Base-by-base conservation (phyloP, 2,888 invertebrate species). In the Tinea pellionella region DNA sequence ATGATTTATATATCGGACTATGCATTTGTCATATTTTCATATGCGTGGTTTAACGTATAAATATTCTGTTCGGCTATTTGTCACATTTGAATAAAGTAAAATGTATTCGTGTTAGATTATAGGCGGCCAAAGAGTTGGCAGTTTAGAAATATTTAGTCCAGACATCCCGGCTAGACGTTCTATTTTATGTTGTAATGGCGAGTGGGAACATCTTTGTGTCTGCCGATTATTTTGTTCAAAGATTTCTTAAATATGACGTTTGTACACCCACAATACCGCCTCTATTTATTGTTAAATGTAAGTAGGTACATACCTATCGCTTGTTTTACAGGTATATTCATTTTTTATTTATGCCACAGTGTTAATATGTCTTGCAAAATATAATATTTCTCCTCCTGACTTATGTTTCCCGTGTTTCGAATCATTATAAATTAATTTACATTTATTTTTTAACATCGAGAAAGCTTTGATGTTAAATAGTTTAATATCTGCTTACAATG, bases 181-280 rank as follows among this genome's bases (percentile, higher is more conserved):
- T 60, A 60, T 60, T 60, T 56, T 57, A 60, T 57, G 42, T 55
- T 57, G 9, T 16, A 60, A 57, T 57, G 56, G 47, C 42, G 30
- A 15, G 15, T 15, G 16, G 16, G 47, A 2, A 47, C 47, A 47
- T 47, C 47, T 47, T 47, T 47, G 47, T 47, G 47, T 47, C 47
- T 47, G 16, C 15, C 16, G 47, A 47, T 47, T 47, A 47, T 47
- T n/a, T 47, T 47, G 15, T 16, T n/a, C 47, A 3, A 13, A 41
- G 13, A 15, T 16, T 47, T 47, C 47, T n/a, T n/a, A n/a, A 16
- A 47, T 47, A 15, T 16, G 16, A 47, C 47, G 47, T n/a, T 15
- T 15, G 9, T 37, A 6, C 37, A 9, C 37, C 37, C 37, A 37
- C 37, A n/a, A 37, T n/a, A 37, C 9, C 16, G 47, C 16, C 15